phyloP scores from a whole-genome alignment of 2,113 vertebrate genomes.

The Pitta sordida region DNA sequence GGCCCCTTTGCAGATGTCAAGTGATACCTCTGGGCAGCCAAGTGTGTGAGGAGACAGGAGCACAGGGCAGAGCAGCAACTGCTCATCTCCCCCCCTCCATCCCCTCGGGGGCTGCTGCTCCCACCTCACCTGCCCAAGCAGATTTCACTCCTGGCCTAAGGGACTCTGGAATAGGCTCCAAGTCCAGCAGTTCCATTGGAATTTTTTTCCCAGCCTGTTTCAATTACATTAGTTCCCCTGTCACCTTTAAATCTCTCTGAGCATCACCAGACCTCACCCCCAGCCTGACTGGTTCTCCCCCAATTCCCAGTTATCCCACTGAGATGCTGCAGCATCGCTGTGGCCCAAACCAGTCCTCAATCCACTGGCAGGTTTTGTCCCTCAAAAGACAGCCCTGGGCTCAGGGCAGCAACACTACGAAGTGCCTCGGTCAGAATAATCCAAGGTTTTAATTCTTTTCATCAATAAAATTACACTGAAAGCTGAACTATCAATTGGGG shows the following conservation, averaged over 20 bases:
- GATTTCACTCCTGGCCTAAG: background rate
- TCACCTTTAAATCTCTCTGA: background rate
- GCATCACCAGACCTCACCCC: background rate
- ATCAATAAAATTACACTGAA: background rate
- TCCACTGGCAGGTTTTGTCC: background rate
- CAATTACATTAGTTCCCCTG: background rate
- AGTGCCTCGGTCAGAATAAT: background rate
- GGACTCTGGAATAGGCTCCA: background rate
- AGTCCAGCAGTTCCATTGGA: background rate
- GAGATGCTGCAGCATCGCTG: background rate
- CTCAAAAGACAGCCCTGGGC: background rate
- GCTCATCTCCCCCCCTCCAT: background rate
- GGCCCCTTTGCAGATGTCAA: background rate
- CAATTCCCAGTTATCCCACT: background rate
- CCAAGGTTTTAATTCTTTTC: background rate
- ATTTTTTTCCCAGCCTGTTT: background rate
- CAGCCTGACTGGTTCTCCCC: background rate
- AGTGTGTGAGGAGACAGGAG: background rate
- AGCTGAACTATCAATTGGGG: background rate
- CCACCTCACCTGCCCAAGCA: background rate
- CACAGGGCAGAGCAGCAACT: background rate
- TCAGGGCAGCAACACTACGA: background rate
- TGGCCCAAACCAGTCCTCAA: background rate
- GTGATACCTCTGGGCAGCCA: background rate
- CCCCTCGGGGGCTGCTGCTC: background rate